Evolutionary conservation across 1,140 invertebrate species (phyloP).

Genomic region (Cardiocondyla obscurior): DNA sequence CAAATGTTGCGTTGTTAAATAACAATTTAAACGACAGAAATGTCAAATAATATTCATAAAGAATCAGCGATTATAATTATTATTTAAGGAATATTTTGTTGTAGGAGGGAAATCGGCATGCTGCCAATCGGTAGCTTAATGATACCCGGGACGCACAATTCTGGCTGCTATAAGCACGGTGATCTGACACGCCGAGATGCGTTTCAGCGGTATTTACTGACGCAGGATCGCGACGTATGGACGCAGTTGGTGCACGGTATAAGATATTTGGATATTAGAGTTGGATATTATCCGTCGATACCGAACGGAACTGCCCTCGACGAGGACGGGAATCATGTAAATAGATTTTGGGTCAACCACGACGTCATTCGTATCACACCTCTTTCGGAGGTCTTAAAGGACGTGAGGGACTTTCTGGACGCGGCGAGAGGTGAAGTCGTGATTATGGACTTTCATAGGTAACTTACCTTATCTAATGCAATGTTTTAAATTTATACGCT

Average conservation of each 20-base stretch:
- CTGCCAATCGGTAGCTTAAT: conserved; percentile 85
- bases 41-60: background rate
- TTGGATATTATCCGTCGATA: conserved; percentile 84
- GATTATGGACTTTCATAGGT: conserved; percentile 88
- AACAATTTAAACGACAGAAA: background rate
- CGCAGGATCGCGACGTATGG: conserved; percentile 91
- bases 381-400: conserved; percentile 85
- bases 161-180: conserved; percentile 85
- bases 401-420: conserved; percentile 87
- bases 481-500: background rate
- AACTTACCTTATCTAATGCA: background rate
- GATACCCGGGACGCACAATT: conserved; percentile 89
- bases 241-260: conserved; percentile 91
- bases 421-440: conserved; percentile 87
- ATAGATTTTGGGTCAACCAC: conserved; percentile 90
- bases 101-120: conserved; percentile 82
- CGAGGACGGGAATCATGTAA: conserved; percentile 73
- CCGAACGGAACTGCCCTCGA: conserved; percentile 70
- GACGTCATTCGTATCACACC: conserved; percentile 87
- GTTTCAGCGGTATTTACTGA: conserved; percentile 84
- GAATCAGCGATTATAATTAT: background rate
- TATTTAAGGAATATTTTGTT: background rate
- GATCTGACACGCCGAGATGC: conserved; percentile 80
- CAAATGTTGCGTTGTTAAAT: too few relatives aligned
- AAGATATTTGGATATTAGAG: conserved; percentile 91